Evolutionary conservation across 2,888 invertebrate species (phyloP).

Genomic region (Cantharis flavilabris): DNA sequence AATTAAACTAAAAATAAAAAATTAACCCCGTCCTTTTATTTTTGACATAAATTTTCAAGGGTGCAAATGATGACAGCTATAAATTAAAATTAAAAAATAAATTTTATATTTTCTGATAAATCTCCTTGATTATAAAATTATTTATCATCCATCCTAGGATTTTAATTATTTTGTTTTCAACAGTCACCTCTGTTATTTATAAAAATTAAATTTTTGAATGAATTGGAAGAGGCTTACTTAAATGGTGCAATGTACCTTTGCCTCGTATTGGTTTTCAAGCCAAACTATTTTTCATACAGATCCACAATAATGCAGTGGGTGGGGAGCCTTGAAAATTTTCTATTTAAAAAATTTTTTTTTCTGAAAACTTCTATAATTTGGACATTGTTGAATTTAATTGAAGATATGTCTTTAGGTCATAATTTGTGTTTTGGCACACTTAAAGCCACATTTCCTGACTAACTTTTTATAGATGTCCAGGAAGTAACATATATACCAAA

Average conservation of each 20-base stretch:
- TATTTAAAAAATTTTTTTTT: neutral
- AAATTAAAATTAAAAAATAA: neutral
- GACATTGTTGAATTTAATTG: neutral
- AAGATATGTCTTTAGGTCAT: constrained; percentile 1
- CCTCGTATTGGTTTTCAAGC: neutral
- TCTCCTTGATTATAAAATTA: neutral
- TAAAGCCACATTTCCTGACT: constrained; percentile 18
- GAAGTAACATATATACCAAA: constrained; percentile 6
- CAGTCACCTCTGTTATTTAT: neutral
- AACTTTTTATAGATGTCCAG: constrained; percentile 26
- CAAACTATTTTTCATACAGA: neutral
- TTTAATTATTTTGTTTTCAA: neutral
- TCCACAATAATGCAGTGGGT: neutral
- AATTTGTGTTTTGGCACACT: constrained; percentile 19
- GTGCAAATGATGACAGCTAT: neutral
- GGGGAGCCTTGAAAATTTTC: neutral
- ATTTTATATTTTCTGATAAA: neutral
- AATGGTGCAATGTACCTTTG: neutral
- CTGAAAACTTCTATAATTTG: neutral
- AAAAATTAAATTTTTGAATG: neutral
- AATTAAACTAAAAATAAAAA: constrained; percentile 8
- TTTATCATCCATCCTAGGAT: neutral
- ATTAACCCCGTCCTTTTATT: constrained; percentile 2
- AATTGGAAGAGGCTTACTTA: neutral
- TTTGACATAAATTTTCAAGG: constrained; percentile 15